A percentile compares a stretch with the other conserved stretches of the same genome.
phyloP scores from a whole-genome alignment of 2,888 invertebrate species.

The Brenthis ino region DNA sequence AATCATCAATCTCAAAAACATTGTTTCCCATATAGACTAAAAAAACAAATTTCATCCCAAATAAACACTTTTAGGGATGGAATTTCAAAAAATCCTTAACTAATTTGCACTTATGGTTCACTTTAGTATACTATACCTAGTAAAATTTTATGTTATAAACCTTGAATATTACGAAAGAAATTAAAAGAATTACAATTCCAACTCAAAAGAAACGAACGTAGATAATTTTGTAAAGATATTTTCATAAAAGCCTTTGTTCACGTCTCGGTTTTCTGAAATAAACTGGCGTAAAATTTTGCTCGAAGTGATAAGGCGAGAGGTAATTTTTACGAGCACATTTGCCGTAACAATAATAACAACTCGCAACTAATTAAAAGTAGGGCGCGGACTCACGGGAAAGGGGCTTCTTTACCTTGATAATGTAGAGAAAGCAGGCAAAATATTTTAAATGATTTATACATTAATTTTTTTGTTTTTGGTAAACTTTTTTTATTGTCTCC shows the following conservation, averaged over 20 bases:
- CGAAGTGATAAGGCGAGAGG: conserved; percentile 61
- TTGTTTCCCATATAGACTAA: no score
- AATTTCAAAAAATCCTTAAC: no score
- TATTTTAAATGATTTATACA: neutral
- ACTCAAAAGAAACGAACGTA: conserved; percentile 25
- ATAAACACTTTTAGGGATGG: no score
- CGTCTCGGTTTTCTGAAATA: conserved; percentile 37
- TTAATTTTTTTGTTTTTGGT: conserved; percentile 10
- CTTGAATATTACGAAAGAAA: conserved; percentile 12
- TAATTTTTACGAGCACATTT: conserved; percentile 71
- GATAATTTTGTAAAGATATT: conserved; percentile 34
- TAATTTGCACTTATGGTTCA: no score
- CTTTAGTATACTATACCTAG: no score
- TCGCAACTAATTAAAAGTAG: conserved; percentile 77
- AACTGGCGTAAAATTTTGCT: conserved; percentile 50
- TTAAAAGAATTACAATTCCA: conserved; percentile 24
- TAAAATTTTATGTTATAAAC: neutral
- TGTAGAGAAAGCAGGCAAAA: conserved; percentile 52
- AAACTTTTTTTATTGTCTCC: neutral
- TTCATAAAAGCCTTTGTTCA: conserved; percentile 36
- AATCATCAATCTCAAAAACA: no score
- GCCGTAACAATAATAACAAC: conserved; percentile 75
- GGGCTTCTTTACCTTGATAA: conserved; percentile 64
- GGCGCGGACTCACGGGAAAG: conserved; percentile 57
- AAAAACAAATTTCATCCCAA: no score